These are phyloP conservation scores for Pangasianodon gigas DNA, from an alignment of 2,113 vertebrate genomes.

Conservation along the genomic window DNA sequence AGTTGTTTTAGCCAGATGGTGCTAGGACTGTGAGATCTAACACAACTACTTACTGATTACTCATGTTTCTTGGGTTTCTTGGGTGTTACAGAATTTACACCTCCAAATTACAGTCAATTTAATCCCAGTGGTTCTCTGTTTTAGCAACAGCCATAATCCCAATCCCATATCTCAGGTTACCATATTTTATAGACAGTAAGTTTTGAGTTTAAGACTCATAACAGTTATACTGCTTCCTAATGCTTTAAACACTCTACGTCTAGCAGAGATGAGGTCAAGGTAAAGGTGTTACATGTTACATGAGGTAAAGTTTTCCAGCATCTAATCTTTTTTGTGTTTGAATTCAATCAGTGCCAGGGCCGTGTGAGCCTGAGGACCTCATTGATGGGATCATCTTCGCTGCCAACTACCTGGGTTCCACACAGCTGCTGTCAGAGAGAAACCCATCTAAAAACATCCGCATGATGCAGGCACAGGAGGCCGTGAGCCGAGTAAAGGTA, in stretches of 20 bases:
- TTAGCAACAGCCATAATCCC: constrained; percentile 32
- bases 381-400: constrained; percentile 99
- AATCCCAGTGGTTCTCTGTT: constrained; percentile 53
- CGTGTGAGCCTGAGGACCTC: constrained; percentile 97
- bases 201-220: background rate
- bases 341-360: constrained; percentile 85
- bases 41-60: constrained; percentile 53
- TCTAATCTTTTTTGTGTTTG: background rate
- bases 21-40: constrained; percentile 6
- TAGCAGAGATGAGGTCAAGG: background rate
- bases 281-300: background rate
- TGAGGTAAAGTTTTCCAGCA: background rate
- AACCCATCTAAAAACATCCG: constrained; percentile 98
- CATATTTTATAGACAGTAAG: background rate
- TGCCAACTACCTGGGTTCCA: constrained; percentile 98
- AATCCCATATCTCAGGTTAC: background rate
- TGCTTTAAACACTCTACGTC: background rate
- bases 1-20: background rate
- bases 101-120: constrained; percentile 62
- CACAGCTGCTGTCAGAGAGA: constrained; percentile 94
- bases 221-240: background rate
- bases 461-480: constrained; percentile 99
- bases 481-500: constrained; percentile 98
- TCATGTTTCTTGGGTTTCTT: constrained; percentile 58
- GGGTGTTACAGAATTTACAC: constrained; percentile 61